These are phyloP conservation scores for Gallinago undulata DNA, from an alignment of 2,113 vertebrate genomes.

Conservation along the genomic window DNA sequence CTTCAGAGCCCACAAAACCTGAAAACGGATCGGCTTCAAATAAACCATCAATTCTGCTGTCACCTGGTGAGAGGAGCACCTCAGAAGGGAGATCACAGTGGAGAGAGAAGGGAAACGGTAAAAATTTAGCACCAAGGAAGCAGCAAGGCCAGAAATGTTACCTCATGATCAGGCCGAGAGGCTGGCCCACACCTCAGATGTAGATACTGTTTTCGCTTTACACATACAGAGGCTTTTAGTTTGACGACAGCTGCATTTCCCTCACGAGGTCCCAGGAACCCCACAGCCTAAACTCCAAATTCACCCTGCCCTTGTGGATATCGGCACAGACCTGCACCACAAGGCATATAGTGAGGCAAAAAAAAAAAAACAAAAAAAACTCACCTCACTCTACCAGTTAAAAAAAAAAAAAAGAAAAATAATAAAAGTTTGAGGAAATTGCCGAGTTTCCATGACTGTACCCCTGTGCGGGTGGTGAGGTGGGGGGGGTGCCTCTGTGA, in stretches of 20 bases:
- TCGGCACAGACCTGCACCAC: rapidly evolving
- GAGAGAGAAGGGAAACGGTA: not conserved
- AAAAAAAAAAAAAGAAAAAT: too few relatives aligned
- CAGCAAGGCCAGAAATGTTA: not conserved
- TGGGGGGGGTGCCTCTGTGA: not conserved
- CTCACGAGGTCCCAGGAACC: not conserved
- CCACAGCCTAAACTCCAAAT: not conserved
- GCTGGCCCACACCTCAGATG: not conserved
- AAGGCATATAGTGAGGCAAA: rapidly evolving
- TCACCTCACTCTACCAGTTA: not conserved
- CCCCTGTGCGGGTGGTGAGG: rapidly evolving
- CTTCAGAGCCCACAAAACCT: not conserved
- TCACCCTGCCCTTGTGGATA: not conserved
- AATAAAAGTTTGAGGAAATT: too few relatives aligned
- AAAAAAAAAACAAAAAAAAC: too few relatives aligned
- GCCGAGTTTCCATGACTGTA: not conserved
- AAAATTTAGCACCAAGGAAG: not conserved
- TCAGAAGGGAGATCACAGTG: not conserved
- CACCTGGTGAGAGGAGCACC: rapidly evolving
- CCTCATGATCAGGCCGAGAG: rapidly evolving
- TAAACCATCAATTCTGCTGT: not conserved
- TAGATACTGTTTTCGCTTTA: not conserved
- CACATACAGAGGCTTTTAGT: not conserved
- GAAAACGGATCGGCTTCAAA: not conserved
- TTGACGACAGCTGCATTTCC: rapidly evolving